Base-by-base conservation (phyloP, 2,113 vertebrate genomes). In the Orientallactaga bullata region DNA sequence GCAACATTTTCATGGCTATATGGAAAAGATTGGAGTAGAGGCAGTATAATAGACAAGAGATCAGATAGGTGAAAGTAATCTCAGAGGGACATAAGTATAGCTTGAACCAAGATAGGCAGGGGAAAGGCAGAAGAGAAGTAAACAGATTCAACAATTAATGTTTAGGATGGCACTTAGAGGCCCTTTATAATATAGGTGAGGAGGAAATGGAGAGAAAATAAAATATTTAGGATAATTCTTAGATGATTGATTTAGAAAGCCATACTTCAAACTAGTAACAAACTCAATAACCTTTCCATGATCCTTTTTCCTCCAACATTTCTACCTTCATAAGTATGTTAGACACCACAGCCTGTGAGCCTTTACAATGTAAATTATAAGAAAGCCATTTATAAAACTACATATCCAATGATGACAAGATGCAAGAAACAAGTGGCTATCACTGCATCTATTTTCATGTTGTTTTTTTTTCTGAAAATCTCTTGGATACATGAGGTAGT, bases 401-500 rank as follows among this genome's bases (percentile, higher is more conserved):
- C n/a, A n/a, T n/a, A n/a, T 98, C 97, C 97, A 98, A 97, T 95
- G 97, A 97, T 97, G 98, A 98, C 98, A 97, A 98, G 98, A 98
- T 98, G 97, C 97, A 98, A 98, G 98, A 98, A 97, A 98, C 95
- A 97, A 98, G 97, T 98, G 97, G 97, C 97, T 98, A 98, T 96
- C 98, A 98, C 98, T 97, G 97, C 98, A 98, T 98, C 98, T 97
- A 97, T 98, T 98, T 98, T 98, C 97, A 98, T 98, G 97, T 98
- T 98, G 98, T n/a, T n/a, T n/a, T n/a, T n/a, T n/a, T 98, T 98
- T 47, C 97, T 98, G 96, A 98, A 98, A 96, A 98, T 98, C 98
- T 98, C 98, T 98, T 98, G 98, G 98, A 98, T 98, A 98, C 96
- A 97, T 94, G 98, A 98, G 98, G 97, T 98, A 97, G 96, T 98